Conservation (phyloP, 2,797 vertebrate species). For the Fundulus diaphanus region DNA sequence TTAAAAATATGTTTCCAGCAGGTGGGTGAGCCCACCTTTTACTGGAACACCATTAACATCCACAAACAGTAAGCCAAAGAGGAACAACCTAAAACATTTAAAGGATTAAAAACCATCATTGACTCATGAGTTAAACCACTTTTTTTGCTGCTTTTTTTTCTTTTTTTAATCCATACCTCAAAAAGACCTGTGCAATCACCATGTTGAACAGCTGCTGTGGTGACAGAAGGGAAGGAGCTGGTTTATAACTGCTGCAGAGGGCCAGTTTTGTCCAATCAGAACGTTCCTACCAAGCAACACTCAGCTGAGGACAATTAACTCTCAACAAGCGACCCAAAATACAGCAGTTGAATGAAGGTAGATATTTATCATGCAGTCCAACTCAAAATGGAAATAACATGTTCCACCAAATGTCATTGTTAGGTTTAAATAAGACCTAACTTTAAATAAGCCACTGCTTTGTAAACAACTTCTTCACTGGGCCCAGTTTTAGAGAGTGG, state of each 20-base stretch:
- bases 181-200: not conserved
- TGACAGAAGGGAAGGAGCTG: fast-evolving
- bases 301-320: not conserved
- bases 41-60: not conserved
- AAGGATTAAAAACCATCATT: not conserved
- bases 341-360: not conserved
- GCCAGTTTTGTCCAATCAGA: not conserved
- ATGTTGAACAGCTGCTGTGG: not conserved
- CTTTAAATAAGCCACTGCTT: not conserved
- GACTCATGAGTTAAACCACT: not conserved
- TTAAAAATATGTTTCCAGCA: no score
- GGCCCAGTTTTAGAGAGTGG: no score
- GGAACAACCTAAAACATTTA: not conserved
- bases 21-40: not conserved
- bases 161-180: not conserved
- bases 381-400: not conserved
- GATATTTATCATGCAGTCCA: not conserved
- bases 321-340: not conserved
- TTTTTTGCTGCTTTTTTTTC: no score
- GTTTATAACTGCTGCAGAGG: not conserved
- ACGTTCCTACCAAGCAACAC: not conserved
- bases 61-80: constrained; percentile 6
- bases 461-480: no score
- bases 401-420: not conserved
- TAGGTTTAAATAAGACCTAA: not conserved